phyloP scores from a whole-genome alignment of 1,140 invertebrate species.

The Pogonomyrmex californicus region DNA sequence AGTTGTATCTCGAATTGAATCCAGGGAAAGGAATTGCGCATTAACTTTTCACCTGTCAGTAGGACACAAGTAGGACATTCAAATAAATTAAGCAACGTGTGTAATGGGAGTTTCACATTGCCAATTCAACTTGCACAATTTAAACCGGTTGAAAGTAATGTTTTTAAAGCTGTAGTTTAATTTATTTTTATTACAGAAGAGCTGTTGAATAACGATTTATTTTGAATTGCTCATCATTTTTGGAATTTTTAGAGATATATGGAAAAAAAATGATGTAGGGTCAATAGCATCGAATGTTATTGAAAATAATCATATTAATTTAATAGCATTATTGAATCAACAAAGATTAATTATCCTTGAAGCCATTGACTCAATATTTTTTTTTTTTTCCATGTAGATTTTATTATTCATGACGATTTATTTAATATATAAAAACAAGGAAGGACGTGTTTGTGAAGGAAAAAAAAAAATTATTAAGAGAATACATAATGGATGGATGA shows the following conservation, averaged over 20 bases:
- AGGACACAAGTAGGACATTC: background rate
- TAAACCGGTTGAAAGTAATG: background rate
- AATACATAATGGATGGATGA: background rate
- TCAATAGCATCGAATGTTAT: too few species aligned
- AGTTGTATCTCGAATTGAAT: background rate
- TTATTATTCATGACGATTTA: conserved; percentile 10
- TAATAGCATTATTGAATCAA: too few species aligned
- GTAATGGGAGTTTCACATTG: background rate
- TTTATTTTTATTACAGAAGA: background rate
- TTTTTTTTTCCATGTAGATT: background rate
- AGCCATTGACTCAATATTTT: too few species aligned
- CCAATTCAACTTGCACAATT: background rate
- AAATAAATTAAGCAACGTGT: background rate
- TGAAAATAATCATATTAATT: too few species aligned
- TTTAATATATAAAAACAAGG: background rate
- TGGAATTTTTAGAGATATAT: background rate
- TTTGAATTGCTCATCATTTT: background rate
- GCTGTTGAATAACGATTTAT: background rate
- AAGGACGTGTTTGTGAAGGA: background rate
- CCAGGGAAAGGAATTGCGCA: background rate
- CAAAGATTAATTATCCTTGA: too few species aligned
- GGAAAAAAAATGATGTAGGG: too few species aligned
- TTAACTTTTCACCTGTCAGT: background rate
- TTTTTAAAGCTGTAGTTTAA: background rate
- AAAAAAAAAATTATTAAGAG: background rate